phyloP scores from a whole-genome alignment of 1,140 invertebrate genomes.

The Panagrolaimus sp. region DNA sequence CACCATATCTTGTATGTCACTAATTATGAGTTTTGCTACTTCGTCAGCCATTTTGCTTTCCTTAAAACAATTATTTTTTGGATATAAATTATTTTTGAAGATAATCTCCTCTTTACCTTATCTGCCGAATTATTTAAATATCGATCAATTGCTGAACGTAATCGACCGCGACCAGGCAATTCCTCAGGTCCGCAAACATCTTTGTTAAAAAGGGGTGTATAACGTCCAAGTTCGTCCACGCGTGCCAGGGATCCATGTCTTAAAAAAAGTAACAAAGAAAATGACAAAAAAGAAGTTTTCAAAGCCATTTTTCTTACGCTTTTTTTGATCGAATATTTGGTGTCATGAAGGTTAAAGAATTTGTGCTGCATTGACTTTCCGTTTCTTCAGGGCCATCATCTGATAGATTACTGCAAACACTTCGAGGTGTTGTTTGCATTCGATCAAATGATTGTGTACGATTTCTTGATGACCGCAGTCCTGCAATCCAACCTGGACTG shows the following conservation, averaged over 20 bases:
- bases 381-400: conserved; percentile 4
- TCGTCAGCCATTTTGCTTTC: conserved; percentile 14
- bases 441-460: conserved; percentile 1
- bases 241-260: conserved; percentile 14
- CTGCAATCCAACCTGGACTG: conserved; percentile 6
- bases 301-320: no score
- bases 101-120: background rate
- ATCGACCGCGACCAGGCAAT: background rate
- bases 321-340: no score
- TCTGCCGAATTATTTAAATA: conserved; percentile 4
- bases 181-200: conserved; percentile 7
- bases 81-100: background rate
- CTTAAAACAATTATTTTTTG: background rate
- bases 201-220: conserved; percentile 16
- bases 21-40: conserved; percentile 16
- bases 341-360: background rate
- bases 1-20: conserved; percentile 13
- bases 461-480: background rate
- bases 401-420: conserved; percentile 4
- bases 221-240: conserved; percentile 23
- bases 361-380: conserved; percentile 4
- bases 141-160: conserved; percentile 1
- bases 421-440: background rate
- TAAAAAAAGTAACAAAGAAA: conserved; percentile 4
- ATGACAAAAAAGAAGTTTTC: background rate